Percentiles rank a stretch among this genome's conserved stretches.
phyloP scores from a whole-genome alignment of 2,888 invertebrate species.

The Protonemura montana region DNA sequence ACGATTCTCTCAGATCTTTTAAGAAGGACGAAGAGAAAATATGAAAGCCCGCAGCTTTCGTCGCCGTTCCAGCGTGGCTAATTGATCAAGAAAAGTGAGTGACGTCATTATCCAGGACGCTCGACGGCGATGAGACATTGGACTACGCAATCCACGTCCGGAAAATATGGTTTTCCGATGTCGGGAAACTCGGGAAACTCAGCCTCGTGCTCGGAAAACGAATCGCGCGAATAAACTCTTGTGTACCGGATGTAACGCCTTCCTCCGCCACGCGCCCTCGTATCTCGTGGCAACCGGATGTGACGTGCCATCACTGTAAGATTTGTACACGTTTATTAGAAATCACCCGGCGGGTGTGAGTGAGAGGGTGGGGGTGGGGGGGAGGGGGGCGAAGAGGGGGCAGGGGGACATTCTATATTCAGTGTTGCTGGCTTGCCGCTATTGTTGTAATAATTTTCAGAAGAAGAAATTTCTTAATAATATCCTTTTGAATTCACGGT shows the following conservation, averaged over 20 bases:
- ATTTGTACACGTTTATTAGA: neutral
- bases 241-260: neutral
- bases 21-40: neutral
- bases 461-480: neutral
- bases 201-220: neutral
- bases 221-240: neutral
- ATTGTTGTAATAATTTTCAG: neutral
- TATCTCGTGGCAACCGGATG: neutral
- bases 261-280: neutral
- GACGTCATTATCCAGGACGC: neutral
- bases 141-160: too few species aligned
- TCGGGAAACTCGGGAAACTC: neutral
- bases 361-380: neutral
- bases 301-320: neutral
- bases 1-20: neutral
- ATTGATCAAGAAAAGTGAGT: neutral
- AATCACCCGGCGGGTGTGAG: neutral
- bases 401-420: neutral
- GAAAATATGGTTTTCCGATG: slow-evolving; percentile 28
- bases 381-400: too few species aligned
- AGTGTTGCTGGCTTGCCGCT: neutral
- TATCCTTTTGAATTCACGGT: slow-evolving; percentile 5
- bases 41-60: neutral
- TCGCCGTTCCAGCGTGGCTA: neutral
- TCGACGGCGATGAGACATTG: neutral